Evolutionary conservation across 2,113 vertebrate genomes (phyloP).

Genomic region (Myocastor coypus): DNA sequence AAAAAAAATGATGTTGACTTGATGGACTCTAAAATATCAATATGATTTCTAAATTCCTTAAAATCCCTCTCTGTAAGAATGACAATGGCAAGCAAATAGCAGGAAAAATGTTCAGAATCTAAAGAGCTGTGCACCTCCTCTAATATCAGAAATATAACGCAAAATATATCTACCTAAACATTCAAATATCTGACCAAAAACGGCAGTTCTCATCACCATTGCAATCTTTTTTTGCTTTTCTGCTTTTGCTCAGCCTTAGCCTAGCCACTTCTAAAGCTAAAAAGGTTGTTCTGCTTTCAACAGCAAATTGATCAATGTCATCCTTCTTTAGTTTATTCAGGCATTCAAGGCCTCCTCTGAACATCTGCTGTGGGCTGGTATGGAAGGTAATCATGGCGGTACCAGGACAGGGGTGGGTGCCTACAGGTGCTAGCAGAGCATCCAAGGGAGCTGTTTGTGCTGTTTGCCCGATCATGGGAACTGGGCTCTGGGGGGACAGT

Average conservation of each 20-base stretch:
- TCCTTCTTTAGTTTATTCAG: slow-evolving; percentile 25
- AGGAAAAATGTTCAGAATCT: background rate
- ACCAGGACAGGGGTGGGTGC: background rate
- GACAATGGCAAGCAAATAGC: background rate
- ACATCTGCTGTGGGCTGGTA: background rate
- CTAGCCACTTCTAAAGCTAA: slow-evolving; percentile 29
- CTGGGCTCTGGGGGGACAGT: accelerated
- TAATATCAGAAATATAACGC: background rate
- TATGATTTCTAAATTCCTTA: background rate
- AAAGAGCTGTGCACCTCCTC: background rate
- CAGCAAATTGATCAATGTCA: slow-evolving; percentile 20
- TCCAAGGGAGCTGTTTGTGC: accelerated
- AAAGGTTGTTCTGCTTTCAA: slow-evolving; percentile 33
- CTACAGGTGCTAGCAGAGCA: background rate
- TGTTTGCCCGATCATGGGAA: background rate
- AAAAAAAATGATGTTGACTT: background rate
- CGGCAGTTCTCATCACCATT: background rate
- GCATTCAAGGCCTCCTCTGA: slow-evolving; percentile 19
- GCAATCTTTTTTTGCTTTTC: slow-evolving; percentile 22
- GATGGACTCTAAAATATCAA: background rate
- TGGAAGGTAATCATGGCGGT: background rate
- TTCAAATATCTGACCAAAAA: background rate
- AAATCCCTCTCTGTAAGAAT: background rate
- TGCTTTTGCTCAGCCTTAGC: background rate
- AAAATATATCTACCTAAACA: background rate